Conservation (phyloP, 2,797 vertebrate species). For the Heteromormyrus szaboi region DNA sequence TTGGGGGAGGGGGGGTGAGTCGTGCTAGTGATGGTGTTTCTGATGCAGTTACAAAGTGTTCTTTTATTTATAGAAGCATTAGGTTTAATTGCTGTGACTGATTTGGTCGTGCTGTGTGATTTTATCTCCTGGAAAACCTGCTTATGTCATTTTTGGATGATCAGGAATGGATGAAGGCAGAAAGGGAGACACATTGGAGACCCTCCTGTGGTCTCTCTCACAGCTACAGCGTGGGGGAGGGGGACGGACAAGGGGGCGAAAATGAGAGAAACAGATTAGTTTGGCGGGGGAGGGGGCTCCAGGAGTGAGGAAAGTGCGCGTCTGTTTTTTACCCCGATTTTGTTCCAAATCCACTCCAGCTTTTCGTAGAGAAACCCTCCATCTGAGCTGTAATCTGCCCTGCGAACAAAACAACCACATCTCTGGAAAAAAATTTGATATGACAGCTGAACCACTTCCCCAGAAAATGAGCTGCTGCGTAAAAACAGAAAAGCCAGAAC, state of each 20-base stretch:
- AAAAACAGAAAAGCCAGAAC: neutral
- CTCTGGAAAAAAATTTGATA: neutral
- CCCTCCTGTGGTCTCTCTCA: neutral
- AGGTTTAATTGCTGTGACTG: neutral
- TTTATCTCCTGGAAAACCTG: neutral
- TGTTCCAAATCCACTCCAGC: slow-evolving; percentile 8
- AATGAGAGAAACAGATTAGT: slow-evolving; percentile 41
- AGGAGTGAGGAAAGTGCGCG: slow-evolving; percentile 40
- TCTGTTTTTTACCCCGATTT: neutral
- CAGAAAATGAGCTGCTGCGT: slow-evolving; percentile 1
- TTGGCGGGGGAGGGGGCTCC: slow-evolving; percentile 33
- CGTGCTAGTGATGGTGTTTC: neutral
- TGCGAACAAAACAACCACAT: neutral
- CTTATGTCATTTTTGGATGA: neutral
- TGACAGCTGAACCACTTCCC: neutral
- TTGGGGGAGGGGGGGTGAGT: neutral
- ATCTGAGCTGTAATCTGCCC: slow-evolving; percentile 1
- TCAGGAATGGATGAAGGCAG: neutral
- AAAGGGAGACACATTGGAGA: neutral
- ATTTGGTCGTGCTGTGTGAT: neutral
- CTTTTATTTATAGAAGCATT: neutral
- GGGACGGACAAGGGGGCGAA: neutral
- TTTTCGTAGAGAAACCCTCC: neutral
- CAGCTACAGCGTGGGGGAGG: neutral
- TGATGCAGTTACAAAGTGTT: neutral